A percentile compares a stretch with the other conserved stretches of the same genome.
These are phyloP conservation scores for Caenorhabditis sinica DNA, from an alignment of 2,888 invertebrate genomes.

Conservation along the genomic window DNA sequence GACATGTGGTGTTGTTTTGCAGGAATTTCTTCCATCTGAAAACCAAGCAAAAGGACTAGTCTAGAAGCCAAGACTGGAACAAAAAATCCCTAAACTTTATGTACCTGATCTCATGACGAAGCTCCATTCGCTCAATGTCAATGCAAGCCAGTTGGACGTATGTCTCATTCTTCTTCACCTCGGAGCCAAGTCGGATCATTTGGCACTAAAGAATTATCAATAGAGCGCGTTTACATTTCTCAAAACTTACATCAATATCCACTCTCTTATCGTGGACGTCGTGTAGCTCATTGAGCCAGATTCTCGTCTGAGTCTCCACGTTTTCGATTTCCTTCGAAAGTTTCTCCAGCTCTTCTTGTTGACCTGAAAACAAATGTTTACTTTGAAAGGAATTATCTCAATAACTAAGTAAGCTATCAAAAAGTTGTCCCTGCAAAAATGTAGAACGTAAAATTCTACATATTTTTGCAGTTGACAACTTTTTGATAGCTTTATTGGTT, in stretches of 20 bases:
- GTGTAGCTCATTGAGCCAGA: conserved; percentile 81
- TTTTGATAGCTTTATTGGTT: not conserved
- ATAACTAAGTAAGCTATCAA: too few species aligned
- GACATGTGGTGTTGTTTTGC: conserved; percentile 58
- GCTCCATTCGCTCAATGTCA: conserved; percentile 80
- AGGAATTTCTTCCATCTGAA: conserved; percentile 73
- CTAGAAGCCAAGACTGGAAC: not conserved
- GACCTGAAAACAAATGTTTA: conserved; percentile 29
- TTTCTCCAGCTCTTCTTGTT: conserved; percentile 62
- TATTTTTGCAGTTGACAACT: not conserved
- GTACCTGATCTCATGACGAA: conserved; percentile 72
- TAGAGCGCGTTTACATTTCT: not conserved
- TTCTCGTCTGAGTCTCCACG: conserved; percentile 76
- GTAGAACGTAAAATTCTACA: not conserved
- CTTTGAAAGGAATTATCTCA: not conserved
- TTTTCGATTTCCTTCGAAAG: conserved; percentile 70
- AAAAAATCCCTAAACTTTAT: not conserved
- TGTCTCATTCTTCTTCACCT: conserved; percentile 80
- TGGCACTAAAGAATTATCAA: conserved; percentile 73
- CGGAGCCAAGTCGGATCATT: conserved; percentile 77
- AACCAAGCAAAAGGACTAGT: conserved; percentile 15
- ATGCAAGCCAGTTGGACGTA: conserved; percentile 81
- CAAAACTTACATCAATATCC: conserved; percentile 77
- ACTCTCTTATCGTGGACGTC: conserved; percentile 80
- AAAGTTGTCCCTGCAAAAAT: not conserved